Conservation (phyloP, 2,113 vertebrate species). For the Poeciliopsis occidentalis region DNA sequence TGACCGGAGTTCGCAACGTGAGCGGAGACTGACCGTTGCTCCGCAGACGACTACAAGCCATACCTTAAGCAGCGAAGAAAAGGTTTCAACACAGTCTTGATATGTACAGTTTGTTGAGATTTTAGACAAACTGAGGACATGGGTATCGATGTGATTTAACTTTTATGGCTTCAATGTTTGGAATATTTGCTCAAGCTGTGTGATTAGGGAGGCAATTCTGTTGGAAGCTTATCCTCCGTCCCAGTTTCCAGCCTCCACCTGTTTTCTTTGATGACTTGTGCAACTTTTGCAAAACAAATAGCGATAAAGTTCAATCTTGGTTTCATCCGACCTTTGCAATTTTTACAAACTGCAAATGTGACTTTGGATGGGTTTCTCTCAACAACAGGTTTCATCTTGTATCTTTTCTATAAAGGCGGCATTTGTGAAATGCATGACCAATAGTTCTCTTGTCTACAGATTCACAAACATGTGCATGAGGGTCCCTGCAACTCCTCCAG, state of each 20-base stretch:
- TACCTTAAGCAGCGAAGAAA: constrained; percentile 70
- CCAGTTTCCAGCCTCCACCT: background rate
- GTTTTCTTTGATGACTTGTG: background rate
- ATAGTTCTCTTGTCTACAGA: background rate
- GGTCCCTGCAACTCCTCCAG: background rate
- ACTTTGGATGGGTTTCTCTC: background rate
- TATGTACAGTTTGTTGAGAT: background rate
- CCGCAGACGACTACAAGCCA: constrained; percentile 81
- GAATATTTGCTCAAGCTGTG: background rate
- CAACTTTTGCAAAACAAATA: no score
- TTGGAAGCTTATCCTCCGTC: background rate
- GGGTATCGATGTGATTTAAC: background rate
- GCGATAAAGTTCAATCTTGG: no score
- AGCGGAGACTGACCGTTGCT: constrained; percentile 81
- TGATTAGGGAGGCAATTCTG: no score
- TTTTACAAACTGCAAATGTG: background rate
- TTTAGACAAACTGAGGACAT: background rate
- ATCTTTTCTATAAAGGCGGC: background rate
- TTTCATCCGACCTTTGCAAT: background rate
- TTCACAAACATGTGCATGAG: background rate
- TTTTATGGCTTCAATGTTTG: background rate
- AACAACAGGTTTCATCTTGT: background rate
- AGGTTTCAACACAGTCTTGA: background rate
- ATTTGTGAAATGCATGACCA: background rate
- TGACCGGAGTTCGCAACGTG: constrained; percentile 79